Conservation (phyloP, 2,113 vertebrate genomes). For the Tor tambroides region DNA sequence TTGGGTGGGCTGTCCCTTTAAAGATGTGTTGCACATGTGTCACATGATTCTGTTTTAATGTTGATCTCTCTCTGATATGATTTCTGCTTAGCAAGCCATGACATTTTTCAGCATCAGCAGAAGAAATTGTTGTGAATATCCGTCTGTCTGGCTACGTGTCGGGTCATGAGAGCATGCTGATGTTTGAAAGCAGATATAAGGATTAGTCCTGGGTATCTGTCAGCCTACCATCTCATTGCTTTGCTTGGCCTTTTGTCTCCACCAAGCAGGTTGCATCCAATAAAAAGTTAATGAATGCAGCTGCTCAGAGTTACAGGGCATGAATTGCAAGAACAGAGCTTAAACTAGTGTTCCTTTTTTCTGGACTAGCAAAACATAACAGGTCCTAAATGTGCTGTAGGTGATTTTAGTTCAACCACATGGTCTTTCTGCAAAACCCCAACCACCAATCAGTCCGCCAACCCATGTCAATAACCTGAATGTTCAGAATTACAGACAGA, state of each 20-base stretch:
- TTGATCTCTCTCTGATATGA: neutral
- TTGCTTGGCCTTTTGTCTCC: conserved; percentile 54
- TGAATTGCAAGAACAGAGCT: conserved; percentile 37
- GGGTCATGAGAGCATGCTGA: conserved; percentile 25
- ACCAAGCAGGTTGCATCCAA: conserved; percentile 50
- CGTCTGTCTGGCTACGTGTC: conserved; percentile 30
- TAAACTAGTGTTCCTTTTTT: conserved; percentile 13
- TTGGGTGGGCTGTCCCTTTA: neutral
- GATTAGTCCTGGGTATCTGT: conserved; percentile 66
- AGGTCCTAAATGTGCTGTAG: neutral
- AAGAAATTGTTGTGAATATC: conserved; percentile 21
- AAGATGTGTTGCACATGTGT: neutral
- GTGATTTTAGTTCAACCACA: neutral
- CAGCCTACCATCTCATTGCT: conserved; percentile 57
- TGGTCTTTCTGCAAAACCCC: neutral
- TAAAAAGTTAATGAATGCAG: conserved; percentile 42
- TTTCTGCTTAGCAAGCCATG: neutral
- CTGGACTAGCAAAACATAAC: conserved; percentile 18
- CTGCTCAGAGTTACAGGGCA: conserved; percentile 22
- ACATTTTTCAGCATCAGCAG: neutral
- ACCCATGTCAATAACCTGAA: neutral
- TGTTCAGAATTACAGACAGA: neutral
- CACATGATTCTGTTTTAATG: neutral
- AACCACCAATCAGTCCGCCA: neutral
- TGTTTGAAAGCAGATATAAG: conserved; percentile 54